Percentiles rank a stretch among this genome's conserved stretches.
Conservation (phyloP, 2,797 vertebrate species). For the Acestrorhynchus altus region DNA sequence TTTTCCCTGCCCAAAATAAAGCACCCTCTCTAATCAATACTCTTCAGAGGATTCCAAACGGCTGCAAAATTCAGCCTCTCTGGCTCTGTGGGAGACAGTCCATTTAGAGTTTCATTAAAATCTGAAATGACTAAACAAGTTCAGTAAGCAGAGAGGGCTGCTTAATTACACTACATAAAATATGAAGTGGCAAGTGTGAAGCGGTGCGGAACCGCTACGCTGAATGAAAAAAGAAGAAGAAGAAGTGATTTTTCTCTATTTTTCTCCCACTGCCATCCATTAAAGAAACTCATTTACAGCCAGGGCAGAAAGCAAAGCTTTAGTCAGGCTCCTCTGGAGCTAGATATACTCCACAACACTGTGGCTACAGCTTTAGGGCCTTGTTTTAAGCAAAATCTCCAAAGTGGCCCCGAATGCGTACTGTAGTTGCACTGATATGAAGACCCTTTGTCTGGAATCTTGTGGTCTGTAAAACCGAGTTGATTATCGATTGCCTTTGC, state of each 20-base stretch:
- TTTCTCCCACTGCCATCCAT: conserved; percentile 38
- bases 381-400: background rate
- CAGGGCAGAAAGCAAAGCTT: conserved; percentile 36
- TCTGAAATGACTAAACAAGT: conserved; percentile 62
- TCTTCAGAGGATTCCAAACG: conserved; percentile 56
- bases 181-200: conserved; percentile 62
- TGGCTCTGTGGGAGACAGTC: conserved; percentile 57
- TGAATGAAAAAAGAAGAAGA: conserved; percentile 43
- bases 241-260: conserved; percentile 35
- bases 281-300: conserved; percentile 48
- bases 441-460: conserved; percentile 29
- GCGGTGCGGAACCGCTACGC: conserved; percentile 47
- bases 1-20: conserved; percentile 70
- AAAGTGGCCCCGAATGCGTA: conserved; percentile 8
- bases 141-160: conserved; percentile 54
- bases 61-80: conserved; percentile 64
- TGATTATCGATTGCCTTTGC: conserved; percentile 52
- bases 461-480: conserved; percentile 37
- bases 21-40: conserved; percentile 70
- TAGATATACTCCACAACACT: conserved; percentile 16
- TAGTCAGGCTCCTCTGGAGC: conserved; percentile 15
- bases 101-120: conserved; percentile 64
- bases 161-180: conserved; percentile 66
- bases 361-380: background rate
- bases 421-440: conserved; percentile 24